Evolutionary conservation across 2,888 invertebrate genomes (phyloP), one percentile per base, ranked within the genome.

Genomic region (Matsumyia berberina): DNA sequence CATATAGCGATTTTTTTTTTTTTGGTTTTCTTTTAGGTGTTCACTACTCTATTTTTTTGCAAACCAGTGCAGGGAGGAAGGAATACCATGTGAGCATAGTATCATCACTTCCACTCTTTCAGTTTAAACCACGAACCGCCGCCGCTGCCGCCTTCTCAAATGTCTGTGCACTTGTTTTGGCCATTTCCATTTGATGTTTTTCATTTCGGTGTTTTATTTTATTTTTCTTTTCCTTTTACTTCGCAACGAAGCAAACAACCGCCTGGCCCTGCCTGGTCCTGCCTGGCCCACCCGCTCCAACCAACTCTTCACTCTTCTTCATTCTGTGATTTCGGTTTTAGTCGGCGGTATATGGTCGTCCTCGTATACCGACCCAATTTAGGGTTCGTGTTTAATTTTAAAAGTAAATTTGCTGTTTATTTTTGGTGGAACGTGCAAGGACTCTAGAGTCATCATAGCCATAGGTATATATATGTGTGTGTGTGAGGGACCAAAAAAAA

Each of bases 371-470:
- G 82, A 78, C 82, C 82, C 82, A 82, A 82, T 82, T 82, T 82
- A 55, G 72, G 77, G 78, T 72, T 82, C 82, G 82, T 78, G 82
- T 82, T 82, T 82, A 82, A 82, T 82, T 82, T 82, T 72, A 82
- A 82, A 82, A 82, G 82, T 78, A 82, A 67, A 82, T 72, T 82
- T 78, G 66, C 42, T 82, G 82, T 82, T 82, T 82, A 82, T 77
- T 82, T 82, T 78, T 46, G 78, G 66, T 72, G 46, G 53, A 78
- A 78, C 82, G 82, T 78, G 78, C 78, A 82, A 72, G 82, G 78
- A 67, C 77, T 78, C 53, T 64, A 60, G 72, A 82, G 70, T 60
- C 82, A 78, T 78, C 82, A 70, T 17, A 69, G 49, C 37, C 37
- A 53, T 39, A 67, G 33, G 67, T 58, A 72, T 78, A 46, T 60